Evolutionary conservation across 2,888 invertebrate species (phyloP).

Genomic region (Volucella zonaria): DNA sequence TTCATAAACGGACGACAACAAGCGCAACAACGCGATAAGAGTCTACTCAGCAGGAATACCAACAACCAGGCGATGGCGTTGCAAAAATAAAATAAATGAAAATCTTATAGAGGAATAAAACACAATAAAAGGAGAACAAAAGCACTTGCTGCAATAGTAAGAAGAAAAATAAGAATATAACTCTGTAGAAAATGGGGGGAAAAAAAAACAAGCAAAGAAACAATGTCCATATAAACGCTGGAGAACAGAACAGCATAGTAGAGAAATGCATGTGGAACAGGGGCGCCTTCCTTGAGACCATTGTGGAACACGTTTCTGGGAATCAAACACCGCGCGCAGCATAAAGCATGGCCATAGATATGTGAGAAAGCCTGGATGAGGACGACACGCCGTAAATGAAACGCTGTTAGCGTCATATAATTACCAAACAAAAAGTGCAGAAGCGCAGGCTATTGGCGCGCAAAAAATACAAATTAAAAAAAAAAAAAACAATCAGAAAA

Average conservation of each 20-base stretch:
- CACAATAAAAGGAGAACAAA: conserved; percentile 50
- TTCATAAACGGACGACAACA: conserved; percentile 73
- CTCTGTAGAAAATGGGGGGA: not conserved
- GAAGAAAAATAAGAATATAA: too few relatives aligned
- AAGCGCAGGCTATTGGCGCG: conserved; percentile 31
- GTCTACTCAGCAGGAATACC: conserved; percentile 69
- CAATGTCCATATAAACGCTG: conserved; percentile 69
- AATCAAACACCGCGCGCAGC: conserved; percentile 72
- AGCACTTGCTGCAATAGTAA: conserved; percentile 37
- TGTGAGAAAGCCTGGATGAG: conserved; percentile 73
- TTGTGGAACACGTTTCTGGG: conserved; percentile 73
- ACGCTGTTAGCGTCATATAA: conserved; percentile 73
- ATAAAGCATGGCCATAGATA: conserved; percentile 68
- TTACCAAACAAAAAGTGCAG: conserved; percentile 63
- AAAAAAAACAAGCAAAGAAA: conserved; percentile 38
- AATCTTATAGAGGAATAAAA: conserved; percentile 49
- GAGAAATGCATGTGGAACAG: conserved; percentile 73
- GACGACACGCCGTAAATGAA: conserved; percentile 73
- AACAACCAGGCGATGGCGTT: conserved; percentile 65
- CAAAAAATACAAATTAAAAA: conserved; percentile 7
- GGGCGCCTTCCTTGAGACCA: conserved; percentile 74
- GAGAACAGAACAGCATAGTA: conserved; percentile 57
- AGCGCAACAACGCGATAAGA: conserved; percentile 73
- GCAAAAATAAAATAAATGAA: conserved; percentile 41
- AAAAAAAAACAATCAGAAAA: conserved; percentile 20